Evolutionary conservation across 1,140 invertebrate genomes (phyloP), one percentile per base, ranked within the genome.

Genomic region (Habropoda laboriosa): DNA sequence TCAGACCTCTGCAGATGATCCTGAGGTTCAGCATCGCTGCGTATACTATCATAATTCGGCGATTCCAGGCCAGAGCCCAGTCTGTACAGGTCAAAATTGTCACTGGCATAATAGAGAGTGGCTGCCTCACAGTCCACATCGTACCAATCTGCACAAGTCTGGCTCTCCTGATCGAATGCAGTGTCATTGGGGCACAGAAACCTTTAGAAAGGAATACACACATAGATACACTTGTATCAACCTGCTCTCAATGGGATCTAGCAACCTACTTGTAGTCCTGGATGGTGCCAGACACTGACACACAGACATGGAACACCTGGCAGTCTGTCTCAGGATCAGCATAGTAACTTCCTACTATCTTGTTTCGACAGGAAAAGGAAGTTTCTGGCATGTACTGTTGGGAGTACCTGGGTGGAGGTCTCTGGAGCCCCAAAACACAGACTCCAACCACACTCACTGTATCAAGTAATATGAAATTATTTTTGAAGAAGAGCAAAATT

Each of bases 121-220:
- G 96, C 95, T 27, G 96, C 95, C 82, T 96, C 95, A 89, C 97
- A 98, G 87, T 97, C 96, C 0, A 98, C 96, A 88, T 98, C 97
- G 78, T 96, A 96, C 97, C 97, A 98, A 89, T 97, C 96, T 60
- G 97, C 97, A 90, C 97, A 98, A 32, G 97, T 98, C 91, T 98
- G 97, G 71, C 97, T 96, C 89, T 98, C 97, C 90, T 98, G 97
- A 90, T 98, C 97, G 92, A 98, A 98, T 75, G 97, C 95, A 0
- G 97, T 98, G 80, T 97, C 97, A 87, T 98, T 98, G 5, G 97
- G 97, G 91, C 97, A 98, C 82, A 98, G 94, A 93, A 98, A 98
- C 85, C 96, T 95, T 58, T 13, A 0, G 92, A 95, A 96, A 93
- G 27, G 30, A 64, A 38, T 18, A 53, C 2, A 40, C 3, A 21